A percentile compares a stretch with the other conserved stretches of the same genome.
phyloP scores from a whole-genome alignment of 2,113 vertebrate species.

The Rattus norvegicus region GRCr8 NC_086022.1:8309501-8310000 shows the following conservation, averaged over 20 bases:
- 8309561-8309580: neutral
- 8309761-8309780: neutral
- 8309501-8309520: neutral
- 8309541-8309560: neutral
- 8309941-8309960: accelerated
- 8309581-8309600: neutral
- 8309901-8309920: neutral
- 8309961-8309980: neutral
- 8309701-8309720: neutral
- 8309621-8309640: neutral
- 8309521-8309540: neutral
- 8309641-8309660: neutral
- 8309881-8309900: accelerated
- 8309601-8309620: neutral
- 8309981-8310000: no score
- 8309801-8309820: neutral
- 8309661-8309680: neutral
- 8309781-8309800: no score
- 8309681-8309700: neutral
- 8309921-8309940: no score
- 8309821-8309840: neutral
- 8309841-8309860: accelerated
- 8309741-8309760: neutral
- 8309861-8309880: neutral
- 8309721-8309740: neutral